Evolutionary conservation across 2,113 vertebrate species (phyloP), one percentile per base, ranked within the genome.

Genomic region (Lasiurus cinereus): DNA sequence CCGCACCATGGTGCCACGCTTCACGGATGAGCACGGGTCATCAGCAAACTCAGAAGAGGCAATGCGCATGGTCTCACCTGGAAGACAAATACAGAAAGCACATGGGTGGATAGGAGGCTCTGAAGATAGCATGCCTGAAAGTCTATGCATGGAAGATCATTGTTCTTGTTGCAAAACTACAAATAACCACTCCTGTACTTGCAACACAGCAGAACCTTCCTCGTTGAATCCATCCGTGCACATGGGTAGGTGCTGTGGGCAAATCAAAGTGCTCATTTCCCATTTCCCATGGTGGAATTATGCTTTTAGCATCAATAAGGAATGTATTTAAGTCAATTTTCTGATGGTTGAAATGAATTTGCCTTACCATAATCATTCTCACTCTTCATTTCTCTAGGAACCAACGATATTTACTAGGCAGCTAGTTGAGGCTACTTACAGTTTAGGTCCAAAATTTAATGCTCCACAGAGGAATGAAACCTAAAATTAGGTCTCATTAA

Each of bases 1-100:
- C 78, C 99, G 99, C 95, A 99, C 99, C 99, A 99, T 99, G 77
- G 99, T 99, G 82, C 99, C 99, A 0, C 99, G 98, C 88, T 99
- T 99, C 97, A 99, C 99, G 0, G 99, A 99, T 1, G 99, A 99
- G 86, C 99, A 99, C 0, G 99, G 99, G 95, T 99, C 99, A 6
- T 99, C 99, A 0, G 99, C 99, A 82, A 99, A 99, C 97, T 99
- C 99, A 0, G 99, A 99, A 6, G 99, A 99, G 90, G 99, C 99
- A 1, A 99, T 98, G 1, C 99, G 98, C 99, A 99, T 99, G 0
- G 99, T 99, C 48, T 99, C 99, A 78, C 99, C 99, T 99, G 74
- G 3, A 96, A 95, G 56, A 72, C 0, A 82, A 29, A 89, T 13
- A 54, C 0, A 11, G 14, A 4, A 90, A n/a, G 43, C 9, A 6